These are phyloP conservation scores for Dendrolimus kikuchii DNA, from an alignment of 1,140 invertebrate species.

Conservation along the genomic window DNA sequence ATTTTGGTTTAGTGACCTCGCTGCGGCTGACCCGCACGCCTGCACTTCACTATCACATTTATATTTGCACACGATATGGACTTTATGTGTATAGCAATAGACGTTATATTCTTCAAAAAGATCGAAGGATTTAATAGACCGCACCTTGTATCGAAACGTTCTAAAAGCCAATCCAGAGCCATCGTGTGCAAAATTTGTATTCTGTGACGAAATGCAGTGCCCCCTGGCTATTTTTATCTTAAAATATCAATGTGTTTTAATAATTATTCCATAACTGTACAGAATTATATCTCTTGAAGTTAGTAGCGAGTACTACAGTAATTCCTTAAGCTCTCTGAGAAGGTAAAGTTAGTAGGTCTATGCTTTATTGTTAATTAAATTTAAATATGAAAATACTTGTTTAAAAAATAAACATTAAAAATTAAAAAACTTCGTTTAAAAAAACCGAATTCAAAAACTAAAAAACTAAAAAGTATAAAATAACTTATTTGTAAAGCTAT, in stretches of 20 bases:
- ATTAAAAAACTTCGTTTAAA: too few relatives aligned
- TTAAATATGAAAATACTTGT: too few relatives aligned
- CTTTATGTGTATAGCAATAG: constrained; percentile 23
- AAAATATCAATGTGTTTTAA: too few relatives aligned
- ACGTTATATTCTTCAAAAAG: constrained; percentile 19
- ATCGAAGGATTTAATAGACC: constrained; percentile 12
- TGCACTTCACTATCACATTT: constrained; percentile 35
- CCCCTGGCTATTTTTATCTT: not conserved
- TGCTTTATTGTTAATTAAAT: not conserved
- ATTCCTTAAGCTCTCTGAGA: too few relatives aligned
- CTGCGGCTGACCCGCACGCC: constrained; percentile 37
- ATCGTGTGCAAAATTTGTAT: constrained; percentile 49
- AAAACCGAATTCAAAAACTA: too few relatives aligned
- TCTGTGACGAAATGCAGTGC: constrained; percentile 36
- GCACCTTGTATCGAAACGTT: constrained; percentile 27
- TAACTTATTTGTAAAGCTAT: too few relatives aligned
- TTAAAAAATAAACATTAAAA: too few relatives aligned
- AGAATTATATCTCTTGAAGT: too few relatives aligned
- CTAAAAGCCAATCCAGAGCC: constrained; percentile 16
- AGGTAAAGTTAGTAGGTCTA: not conserved
- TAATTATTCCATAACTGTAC: too few relatives aligned
- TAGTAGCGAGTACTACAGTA: too few relatives aligned
- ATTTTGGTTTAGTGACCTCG: constrained; percentile 56
- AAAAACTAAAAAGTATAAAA: too few relatives aligned
- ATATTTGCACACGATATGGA: constrained; percentile 12